Percentiles rank a stretch among this genome's conserved stretches.
phyloP scores from a whole-genome alignment of 2,113 vertebrate species.

The Peucedramus taeniatus region DNA sequence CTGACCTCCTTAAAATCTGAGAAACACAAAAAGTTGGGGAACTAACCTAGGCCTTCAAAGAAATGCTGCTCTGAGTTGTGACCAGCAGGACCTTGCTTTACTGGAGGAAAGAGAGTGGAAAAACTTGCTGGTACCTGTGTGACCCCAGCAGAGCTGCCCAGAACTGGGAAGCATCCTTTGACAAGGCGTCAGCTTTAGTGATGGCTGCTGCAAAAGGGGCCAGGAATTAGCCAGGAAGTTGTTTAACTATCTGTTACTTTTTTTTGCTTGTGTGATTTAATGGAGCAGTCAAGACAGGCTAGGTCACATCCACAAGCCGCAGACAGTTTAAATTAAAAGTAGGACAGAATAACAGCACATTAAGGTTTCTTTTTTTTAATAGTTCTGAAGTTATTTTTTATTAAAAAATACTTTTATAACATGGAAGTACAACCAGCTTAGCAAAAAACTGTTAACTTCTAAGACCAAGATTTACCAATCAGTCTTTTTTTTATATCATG shows the following conservation, averaged over 20 bases:
- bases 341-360: background rate
- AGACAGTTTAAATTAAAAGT: background rate
- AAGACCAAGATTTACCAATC: background rate
- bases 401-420: background rate
- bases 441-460: background rate
- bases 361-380: background rate
- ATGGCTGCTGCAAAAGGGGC: background rate
- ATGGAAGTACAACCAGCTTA: background rate
- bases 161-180: background rate
- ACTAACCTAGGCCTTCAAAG: background rate
- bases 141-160: background rate
- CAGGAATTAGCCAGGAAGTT: background rate
- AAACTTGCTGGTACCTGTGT: background rate
- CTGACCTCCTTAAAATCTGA: constrained; percentile 17
- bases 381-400: background rate
- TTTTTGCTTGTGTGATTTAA: background rate
- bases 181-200: background rate
- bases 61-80: rapidly evolving
- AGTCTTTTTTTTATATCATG: background rate
- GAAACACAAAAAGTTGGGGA: background rate
- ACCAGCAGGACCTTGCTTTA: background rate
- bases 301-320: background rate
- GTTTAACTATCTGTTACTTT: background rate
- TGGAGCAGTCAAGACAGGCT: background rate
- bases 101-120: rapidly evolving